Base-by-base conservation (phyloP, 2,888 invertebrate species). In the Epirrhoe alternata region DNA sequence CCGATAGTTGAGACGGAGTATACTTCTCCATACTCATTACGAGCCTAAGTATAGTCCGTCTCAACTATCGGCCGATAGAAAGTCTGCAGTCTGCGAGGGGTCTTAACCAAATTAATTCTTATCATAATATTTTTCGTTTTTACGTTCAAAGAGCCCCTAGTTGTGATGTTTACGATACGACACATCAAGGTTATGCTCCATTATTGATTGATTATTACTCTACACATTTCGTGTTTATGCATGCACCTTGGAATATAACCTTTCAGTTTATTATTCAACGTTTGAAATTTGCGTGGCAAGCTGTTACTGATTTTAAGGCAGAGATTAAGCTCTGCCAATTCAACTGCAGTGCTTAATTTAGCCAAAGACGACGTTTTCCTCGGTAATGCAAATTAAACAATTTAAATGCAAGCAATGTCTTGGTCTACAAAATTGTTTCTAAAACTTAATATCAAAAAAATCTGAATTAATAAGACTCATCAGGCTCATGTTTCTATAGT, bases 311-410 rank as follows among this genome's bases (percentile, higher is more conserved):
- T 64, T 64, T 64, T 42, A 54, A 50, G 5, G 54, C 42, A 33
- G 16, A 49, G 59, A 59, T 64, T 17, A 50, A 50, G 49, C 38
- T 42, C n/a, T 59, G 64, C 64, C 54, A 59, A 53, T 49, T 56
- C 6, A n/a, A 64, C 31, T 59, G 64, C 54, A 60, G 17, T 33
- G 53, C 54, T 54, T 57, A 49, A 58, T 53, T 54, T 57, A 14
- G n/a, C 8, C 42, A 50, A 49, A 30, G 14, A 55, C 38, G 30
- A 42, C 17, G 17, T 16, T 24, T 56, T 10, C 38, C 17, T 38
- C 16, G 12, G 38, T 42, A 42, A 42, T 42, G 12, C 12, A 12
- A 42, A 38, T 38, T 38, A 38, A 42, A 42, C 38, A 42, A 42
- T 42, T 0, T 10, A 12, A 38, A 10, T 42, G 38, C 12, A 12